phyloP scores from a whole-genome alignment of 2,888 invertebrate genomes.

The Aleiodes leptofemur region DNA sequence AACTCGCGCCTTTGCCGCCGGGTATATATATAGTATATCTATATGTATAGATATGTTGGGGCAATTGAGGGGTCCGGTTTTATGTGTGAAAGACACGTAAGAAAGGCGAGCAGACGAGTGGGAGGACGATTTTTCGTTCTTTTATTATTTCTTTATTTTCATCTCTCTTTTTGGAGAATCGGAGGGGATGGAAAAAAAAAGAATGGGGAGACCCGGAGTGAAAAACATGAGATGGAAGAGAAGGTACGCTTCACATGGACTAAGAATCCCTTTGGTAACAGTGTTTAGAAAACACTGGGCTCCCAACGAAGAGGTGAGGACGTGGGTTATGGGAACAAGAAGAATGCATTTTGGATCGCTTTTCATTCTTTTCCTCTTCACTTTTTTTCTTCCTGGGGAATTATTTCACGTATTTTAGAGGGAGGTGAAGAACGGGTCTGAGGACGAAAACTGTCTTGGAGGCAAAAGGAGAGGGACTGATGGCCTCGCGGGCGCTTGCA shows the following conservation, averaged over 20 bases:
- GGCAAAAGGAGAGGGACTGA: not conserved
- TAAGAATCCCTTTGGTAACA: not conserved
- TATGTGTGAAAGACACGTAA: constrained; percentile 35
- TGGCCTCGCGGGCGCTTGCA: constrained; percentile 1
- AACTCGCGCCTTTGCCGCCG: constrained; percentile 4
- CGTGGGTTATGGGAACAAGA: constrained; percentile 30
- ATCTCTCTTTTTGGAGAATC: constrained; percentile 3
- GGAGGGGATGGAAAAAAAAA: not conserved
- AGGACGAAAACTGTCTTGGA: not conserved
- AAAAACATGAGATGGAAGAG: constrained; percentile 8
- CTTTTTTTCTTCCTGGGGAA: not conserved
- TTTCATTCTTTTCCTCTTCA: not conserved
- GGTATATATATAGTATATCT: constrained; percentile 4
- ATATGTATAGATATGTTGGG: not conserved
- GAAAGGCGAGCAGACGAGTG: constrained; percentile 33
- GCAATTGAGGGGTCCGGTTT: constrained; percentile 23
- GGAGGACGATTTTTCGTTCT: constrained; percentile 22
- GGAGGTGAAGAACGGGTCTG: not conserved
- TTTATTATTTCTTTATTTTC: not conserved
- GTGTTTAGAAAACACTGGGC: constrained; percentile 6
- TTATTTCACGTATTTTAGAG: not conserved
- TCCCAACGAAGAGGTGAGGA: constrained; percentile 25
- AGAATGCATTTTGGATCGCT: constrained; percentile 16
- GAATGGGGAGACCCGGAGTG: constrained; percentile 14
- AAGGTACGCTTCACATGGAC: not conserved